Evolutionary conservation across 2,797 vertebrate genomes (phyloP).

Genomic region (Protosalanx chinensis): DNA sequence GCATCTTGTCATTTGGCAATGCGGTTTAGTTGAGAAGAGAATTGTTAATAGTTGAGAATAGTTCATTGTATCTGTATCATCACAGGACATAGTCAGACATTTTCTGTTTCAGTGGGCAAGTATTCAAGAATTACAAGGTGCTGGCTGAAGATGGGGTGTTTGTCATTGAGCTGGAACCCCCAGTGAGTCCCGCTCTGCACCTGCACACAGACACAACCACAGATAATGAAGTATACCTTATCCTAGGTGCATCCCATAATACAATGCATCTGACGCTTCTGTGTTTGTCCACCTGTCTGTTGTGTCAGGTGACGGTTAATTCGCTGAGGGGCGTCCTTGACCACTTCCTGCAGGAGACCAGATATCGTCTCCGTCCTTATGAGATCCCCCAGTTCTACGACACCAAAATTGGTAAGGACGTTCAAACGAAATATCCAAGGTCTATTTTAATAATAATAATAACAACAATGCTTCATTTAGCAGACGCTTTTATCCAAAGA

Average conservation of each 20-base stretch:
- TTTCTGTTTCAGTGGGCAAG: slow-evolving; percentile 53
- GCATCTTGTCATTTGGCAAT: no score
- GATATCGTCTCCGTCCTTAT: slow-evolving; percentile 53
- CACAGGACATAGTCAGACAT: not conserved
- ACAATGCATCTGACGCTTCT: not conserved
- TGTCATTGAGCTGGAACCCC: slow-evolving; percentile 59
- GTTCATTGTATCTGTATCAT: not conserved
- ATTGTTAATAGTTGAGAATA: no score
- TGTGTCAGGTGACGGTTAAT: slow-evolving; percentile 50
- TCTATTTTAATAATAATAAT: no score
- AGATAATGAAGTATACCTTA: no score
- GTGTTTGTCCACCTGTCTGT: not conserved
- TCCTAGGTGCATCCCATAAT: not conserved
- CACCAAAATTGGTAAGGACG: slow-evolving; percentile 56
- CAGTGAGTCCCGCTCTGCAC: slow-evolving; percentile 47
- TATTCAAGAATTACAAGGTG: slow-evolving; percentile 63
- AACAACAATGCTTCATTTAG: no score
- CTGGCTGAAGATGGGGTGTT: slow-evolving; percentile 39
- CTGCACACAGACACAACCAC: not conserved
- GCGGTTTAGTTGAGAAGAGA: no score
- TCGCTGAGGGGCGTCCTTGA: slow-evolving; percentile 51
- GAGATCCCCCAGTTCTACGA: slow-evolving; percentile 47
- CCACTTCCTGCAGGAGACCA: slow-evolving; percentile 56
- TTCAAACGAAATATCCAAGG: not conserved
- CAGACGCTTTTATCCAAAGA: no score